phyloP scores from a whole-genome alignment of 1,140 invertebrate genomes.

The Drosophila paulistorum region DNA sequence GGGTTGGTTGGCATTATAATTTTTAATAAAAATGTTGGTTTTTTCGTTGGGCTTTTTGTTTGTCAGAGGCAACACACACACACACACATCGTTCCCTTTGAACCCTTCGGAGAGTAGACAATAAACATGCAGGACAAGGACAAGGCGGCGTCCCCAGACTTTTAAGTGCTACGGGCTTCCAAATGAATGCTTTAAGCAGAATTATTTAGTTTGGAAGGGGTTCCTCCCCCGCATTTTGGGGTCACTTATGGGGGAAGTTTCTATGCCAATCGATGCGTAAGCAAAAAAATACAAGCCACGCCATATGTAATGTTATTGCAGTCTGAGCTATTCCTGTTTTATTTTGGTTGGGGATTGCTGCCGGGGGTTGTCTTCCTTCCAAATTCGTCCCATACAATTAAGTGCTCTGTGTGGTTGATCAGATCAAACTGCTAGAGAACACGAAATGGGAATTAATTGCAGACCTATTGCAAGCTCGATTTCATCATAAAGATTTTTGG shows the following conservation, averaged over 20 bases:
- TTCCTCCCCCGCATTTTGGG: not conserved
- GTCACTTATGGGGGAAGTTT: slow-evolving; percentile 33
- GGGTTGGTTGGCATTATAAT: slow-evolving; percentile 62
- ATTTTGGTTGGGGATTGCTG: slow-evolving; percentile 24
- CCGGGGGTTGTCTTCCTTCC: slow-evolving; percentile 55
- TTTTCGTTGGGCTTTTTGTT: slow-evolving; percentile 25
- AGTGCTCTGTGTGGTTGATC: slow-evolving; percentile 47
- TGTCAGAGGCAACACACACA: slow-evolving; percentile 38
- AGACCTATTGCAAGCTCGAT: slow-evolving; percentile 54
- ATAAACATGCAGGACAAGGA: slow-evolving; percentile 26
- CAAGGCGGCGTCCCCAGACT: slow-evolving; percentile 15
- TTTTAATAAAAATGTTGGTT: slow-evolving; percentile 68
- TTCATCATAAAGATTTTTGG: slow-evolving; percentile 66
- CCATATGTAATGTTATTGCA: slow-evolving; percentile 62
- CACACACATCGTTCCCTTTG: slow-evolving; percentile 29
- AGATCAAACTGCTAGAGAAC: slow-evolving; percentile 44
- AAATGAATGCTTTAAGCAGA: slow-evolving; percentile 59
- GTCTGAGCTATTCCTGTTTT: slow-evolving; percentile 4
- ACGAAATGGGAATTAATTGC: slow-evolving; percentile 51
- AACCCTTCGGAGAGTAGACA: slow-evolving; percentile 57
- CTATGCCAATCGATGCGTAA: slow-evolving; percentile 72
- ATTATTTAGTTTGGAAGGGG: slow-evolving; percentile 37
- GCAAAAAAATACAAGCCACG: slow-evolving; percentile 41
- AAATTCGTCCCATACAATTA: slow-evolving; percentile 71
- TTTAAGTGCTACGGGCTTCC: slow-evolving; percentile 44